Conservation (phyloP, 2,888 invertebrate genomes). For the Lordiphosa andalusiaca region DNA sequence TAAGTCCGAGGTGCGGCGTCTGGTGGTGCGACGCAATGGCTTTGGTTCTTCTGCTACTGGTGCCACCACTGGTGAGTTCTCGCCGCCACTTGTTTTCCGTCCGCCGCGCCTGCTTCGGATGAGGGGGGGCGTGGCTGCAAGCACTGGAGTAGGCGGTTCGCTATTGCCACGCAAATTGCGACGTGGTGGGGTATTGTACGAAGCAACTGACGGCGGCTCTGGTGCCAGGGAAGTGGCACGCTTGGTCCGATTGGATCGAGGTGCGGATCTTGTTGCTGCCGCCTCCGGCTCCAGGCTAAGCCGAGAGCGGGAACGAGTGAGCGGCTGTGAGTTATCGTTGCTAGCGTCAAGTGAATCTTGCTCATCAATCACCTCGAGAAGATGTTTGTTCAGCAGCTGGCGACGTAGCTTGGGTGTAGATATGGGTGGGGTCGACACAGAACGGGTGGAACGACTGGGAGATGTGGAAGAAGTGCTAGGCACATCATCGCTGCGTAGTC, state of each 20-base stretch:
- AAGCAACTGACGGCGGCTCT: background rate
- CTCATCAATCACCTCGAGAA: conserved; percentile 24
- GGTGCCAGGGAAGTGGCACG: conserved; percentile 11
- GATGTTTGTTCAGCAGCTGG: background rate
- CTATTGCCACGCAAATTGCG: conserved; percentile 18
- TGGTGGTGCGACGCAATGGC: conserved; percentile 4
- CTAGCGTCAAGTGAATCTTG: conserved; percentile 4
- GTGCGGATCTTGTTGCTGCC: background rate
- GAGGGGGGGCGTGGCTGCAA: background rate
- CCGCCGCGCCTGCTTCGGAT: background rate
- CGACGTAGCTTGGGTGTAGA: conserved; percentile 11
- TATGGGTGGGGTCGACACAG: background rate
- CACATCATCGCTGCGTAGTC: conserved; percentile 12
- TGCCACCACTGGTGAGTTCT: background rate
- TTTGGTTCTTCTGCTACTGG: background rate
- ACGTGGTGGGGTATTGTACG: background rate
- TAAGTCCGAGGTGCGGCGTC: background rate
- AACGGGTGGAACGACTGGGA: background rate
- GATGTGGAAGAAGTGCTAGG: background rate
- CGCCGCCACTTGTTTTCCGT: background rate
- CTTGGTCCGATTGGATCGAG: background rate
- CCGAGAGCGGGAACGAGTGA: conserved; percentile 15
- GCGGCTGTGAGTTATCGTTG: background rate
- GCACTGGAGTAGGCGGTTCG: conserved; percentile 21
- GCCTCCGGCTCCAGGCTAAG: conserved; percentile 15